Conservation (phyloP, 2,797 vertebrate genomes). For the Myotis planiceps region DNA sequence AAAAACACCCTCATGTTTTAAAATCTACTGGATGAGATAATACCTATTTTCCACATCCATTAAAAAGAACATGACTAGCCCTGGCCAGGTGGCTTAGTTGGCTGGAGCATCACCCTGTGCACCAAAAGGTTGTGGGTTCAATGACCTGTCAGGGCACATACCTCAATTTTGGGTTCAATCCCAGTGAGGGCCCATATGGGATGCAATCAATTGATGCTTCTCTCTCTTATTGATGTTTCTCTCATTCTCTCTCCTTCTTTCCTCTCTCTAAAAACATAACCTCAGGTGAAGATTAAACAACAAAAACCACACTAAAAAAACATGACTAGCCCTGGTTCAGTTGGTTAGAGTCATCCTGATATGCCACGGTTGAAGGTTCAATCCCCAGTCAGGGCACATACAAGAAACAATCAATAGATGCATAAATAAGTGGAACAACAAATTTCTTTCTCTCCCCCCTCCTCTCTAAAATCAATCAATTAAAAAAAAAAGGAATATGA, state of each 20-base stretch:
- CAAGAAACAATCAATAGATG: neutral
- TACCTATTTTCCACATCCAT: neutral
- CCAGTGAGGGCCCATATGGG: neutral
- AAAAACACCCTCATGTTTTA: slow-evolving; percentile 62
- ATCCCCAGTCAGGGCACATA: neutral
- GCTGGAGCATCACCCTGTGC: neutral
- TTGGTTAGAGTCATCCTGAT: neutral
- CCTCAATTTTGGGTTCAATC: neutral
- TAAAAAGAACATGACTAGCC: slow-evolving; percentile 25
- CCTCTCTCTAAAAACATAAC: neutral
- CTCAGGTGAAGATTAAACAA: neutral
- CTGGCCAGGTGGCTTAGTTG: neutral
- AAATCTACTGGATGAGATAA: slow-evolving; percentile 68
- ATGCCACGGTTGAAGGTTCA: neutral
- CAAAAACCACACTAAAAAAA: neutral
- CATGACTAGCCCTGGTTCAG: neutral
- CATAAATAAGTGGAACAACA: neutral
- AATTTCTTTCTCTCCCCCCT: neutral
- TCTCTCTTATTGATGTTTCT: neutral
- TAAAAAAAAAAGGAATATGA: neutral
- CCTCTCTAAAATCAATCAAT: neutral
- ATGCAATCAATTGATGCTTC: neutral
- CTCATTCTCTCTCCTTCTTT: neutral
- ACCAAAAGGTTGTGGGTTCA: neutral
- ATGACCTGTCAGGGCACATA: neutral